Evolutionary conservation across 2,888 invertebrate species (phyloP).

Genomic region (Drosophila setosimentum): DNA sequence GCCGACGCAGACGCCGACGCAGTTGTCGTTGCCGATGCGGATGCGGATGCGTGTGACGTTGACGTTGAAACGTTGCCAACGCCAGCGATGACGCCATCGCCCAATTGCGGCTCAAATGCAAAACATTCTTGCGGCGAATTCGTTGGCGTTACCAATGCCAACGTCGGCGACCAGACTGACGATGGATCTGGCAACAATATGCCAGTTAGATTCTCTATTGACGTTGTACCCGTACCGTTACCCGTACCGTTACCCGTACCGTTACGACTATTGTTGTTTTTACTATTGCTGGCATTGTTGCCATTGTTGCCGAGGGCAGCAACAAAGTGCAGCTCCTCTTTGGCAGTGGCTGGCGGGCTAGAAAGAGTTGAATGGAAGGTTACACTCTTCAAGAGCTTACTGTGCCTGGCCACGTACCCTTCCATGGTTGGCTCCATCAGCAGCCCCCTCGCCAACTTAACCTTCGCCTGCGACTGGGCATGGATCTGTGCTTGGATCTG

Average conservation of each 20-base stretch:
- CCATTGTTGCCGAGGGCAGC: slow-evolving; percentile 46
- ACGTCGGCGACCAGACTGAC: slow-evolving; percentile 68
- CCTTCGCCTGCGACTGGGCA: slow-evolving; percentile 27
- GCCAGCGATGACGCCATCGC: slow-evolving; percentile 64
- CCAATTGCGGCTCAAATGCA: slow-evolving; percentile 53
- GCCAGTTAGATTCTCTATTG: slow-evolving; percentile 18
- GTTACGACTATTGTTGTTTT: not conserved
- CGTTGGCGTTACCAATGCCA: slow-evolving; percentile 76
- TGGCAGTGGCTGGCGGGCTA: slow-evolving; percentile 89
- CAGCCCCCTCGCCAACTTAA: slow-evolving; percentile 86
- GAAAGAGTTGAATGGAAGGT: slow-evolving; percentile 95
- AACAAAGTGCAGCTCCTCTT: slow-evolving; percentile 59
- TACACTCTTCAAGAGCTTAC: slow-evolving; percentile 94
- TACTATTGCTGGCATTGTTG: slow-evolving; percentile 15
- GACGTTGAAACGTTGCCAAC: slow-evolving; percentile 67
- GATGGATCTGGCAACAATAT: slow-evolving; percentile 32
- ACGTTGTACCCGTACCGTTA: slow-evolving; percentile 16
- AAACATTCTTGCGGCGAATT: slow-evolving; percentile 76
- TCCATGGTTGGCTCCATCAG: slow-evolving; percentile 94
- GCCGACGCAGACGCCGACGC: slow-evolving; percentile 29
- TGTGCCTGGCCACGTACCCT: slow-evolving; percentile 95
- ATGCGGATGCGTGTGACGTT: slow-evolving; percentile 36
- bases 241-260: slow-evolving; percentile 26
- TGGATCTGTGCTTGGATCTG: slow-evolving; percentile 43
- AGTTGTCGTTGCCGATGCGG: slow-evolving; percentile 31